phyloP scores from a whole-genome alignment of 2,888 invertebrate species.

The Micoletzkya japonica region DNA sequence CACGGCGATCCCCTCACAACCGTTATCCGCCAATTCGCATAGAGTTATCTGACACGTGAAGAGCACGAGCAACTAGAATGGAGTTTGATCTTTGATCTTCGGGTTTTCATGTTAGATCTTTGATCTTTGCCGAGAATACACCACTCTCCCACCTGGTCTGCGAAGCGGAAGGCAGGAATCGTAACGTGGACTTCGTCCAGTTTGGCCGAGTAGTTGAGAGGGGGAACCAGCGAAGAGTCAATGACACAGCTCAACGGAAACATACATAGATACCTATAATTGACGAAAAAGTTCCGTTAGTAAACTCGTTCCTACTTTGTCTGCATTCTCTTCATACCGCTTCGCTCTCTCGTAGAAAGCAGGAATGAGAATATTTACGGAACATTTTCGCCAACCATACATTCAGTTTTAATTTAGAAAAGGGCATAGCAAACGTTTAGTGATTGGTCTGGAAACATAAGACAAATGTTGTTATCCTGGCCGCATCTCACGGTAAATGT shows the following conservation, averaged over 20 bases:
- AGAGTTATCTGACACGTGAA: constrained; percentile 61
- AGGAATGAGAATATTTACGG: too few relatives aligned
- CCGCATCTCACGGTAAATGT: too few relatives aligned
- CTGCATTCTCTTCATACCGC: too few relatives aligned
- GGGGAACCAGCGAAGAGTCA: constrained; percentile 47
- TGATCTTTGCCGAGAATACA: neutral
- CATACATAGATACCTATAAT: too few relatives aligned
- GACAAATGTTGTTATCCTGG: too few relatives aligned
- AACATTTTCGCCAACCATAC: neutral
- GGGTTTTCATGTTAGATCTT: neutral
- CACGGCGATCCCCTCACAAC: constrained; percentile 61
- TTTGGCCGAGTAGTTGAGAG: constrained; percentile 50
- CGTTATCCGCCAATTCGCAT: constrained; percentile 52
- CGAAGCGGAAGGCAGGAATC: constrained; percentile 58
- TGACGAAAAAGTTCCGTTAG: too few relatives aligned
- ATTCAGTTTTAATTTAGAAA: neutral
- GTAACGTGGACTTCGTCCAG: constrained; percentile 50
- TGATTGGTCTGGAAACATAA: too few relatives aligned
- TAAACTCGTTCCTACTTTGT: too few relatives aligned
- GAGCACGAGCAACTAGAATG: constrained; percentile 42
- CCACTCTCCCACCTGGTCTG: constrained; percentile 49
- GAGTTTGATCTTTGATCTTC: too few relatives aligned
- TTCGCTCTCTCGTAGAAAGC: too few relatives aligned
- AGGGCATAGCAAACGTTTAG: neutral
- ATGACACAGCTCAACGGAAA: constrained; percentile 55